Evolutionary conservation across 2,113 vertebrate genomes (phyloP).

Genomic region (Phalacrocorax carbo): DNA sequence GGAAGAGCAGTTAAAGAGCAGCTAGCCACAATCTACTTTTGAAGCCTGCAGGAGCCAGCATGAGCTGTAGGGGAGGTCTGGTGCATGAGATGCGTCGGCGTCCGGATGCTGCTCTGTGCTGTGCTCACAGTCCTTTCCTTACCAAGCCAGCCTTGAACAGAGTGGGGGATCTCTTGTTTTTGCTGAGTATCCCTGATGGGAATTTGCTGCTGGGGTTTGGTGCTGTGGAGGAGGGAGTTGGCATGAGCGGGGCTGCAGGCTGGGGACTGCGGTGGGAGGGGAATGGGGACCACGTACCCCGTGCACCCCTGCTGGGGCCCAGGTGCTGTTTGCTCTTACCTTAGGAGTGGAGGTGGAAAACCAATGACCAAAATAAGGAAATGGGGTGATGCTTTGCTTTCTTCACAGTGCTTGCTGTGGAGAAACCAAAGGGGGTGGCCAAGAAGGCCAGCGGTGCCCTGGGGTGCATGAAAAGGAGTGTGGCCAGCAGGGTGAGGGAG

Average conservation of each 20-base stretch:
- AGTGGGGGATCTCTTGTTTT: background rate
- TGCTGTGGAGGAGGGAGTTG: background rate
- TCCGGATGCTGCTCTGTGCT: background rate
- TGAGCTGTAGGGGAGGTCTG: background rate
- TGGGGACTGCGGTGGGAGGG: background rate
- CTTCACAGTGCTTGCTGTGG: background rate
- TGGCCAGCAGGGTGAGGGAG: too few relatives aligned
- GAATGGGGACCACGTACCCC: accelerated
- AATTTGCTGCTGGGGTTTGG: background rate
- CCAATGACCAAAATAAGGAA: background rate
- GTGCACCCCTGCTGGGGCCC: background rate
- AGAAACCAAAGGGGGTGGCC: background rate
- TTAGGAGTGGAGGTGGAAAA: background rate
- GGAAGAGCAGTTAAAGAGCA: background rate
- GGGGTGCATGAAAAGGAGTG: too few relatives aligned
- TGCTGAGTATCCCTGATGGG: background rate
- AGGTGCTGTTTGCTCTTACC: background rate
- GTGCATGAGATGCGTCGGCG: background rate
- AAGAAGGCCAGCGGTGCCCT: too few relatives aligned
- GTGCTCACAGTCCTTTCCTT: background rate
- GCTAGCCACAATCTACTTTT: background rate
- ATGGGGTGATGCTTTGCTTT: background rate
- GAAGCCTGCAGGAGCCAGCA: background rate
- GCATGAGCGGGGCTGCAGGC: background rate
- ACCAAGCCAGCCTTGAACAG: background rate